A percentile compares a stretch with the other conserved stretches of the same genome.
phyloP scores from a whole-genome alignment of 2,113 vertebrate genomes.

The Centrocercus urophasianus region DNA sequence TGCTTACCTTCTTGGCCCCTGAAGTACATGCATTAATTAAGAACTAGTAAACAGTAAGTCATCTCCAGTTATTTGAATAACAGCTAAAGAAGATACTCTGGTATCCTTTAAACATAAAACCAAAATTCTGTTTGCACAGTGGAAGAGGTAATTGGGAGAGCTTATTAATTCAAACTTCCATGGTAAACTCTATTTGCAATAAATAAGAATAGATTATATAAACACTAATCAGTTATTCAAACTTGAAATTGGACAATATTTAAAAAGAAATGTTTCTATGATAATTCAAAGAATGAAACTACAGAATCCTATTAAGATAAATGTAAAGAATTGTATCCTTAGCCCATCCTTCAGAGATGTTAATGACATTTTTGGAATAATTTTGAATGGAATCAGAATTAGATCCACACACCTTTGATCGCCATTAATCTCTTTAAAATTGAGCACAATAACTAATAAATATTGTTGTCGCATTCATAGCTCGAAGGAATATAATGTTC shows the following conservation, averaged over 20 bases:
- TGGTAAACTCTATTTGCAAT: slow-evolving; percentile 38
- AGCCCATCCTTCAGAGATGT: not conserved
- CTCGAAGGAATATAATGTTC: not conserved
- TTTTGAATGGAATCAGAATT: not conserved
- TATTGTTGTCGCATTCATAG: slow-evolving; percentile 15
- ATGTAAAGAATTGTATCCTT: not conserved
- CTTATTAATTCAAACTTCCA: slow-evolving; percentile 19
- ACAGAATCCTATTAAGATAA: not conserved
- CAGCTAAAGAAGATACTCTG: not conserved
- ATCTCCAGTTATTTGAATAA: not conserved
- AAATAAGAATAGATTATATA: not conserved
- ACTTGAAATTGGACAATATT: not conserved
- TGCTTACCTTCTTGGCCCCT: not conserved
- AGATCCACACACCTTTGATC: not conserved
- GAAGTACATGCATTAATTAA: not conserved
- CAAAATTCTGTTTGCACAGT: slow-evolving; percentile 56
- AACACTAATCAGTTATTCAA: slow-evolving; percentile 14
- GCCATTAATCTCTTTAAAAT: not conserved
- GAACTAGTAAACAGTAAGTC: not conserved
- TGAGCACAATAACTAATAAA: not conserved
- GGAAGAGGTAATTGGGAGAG: slow-evolving; percentile 57
- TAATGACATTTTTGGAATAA: not conserved
- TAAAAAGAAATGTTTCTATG: slow-evolving; percentile 7
- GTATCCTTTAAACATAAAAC: not conserved
- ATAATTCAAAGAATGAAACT: slow-evolving; percentile 27